phyloP scores from a whole-genome alignment of 2,113 vertebrate genomes.

The Seriola rivoliana region DNA sequence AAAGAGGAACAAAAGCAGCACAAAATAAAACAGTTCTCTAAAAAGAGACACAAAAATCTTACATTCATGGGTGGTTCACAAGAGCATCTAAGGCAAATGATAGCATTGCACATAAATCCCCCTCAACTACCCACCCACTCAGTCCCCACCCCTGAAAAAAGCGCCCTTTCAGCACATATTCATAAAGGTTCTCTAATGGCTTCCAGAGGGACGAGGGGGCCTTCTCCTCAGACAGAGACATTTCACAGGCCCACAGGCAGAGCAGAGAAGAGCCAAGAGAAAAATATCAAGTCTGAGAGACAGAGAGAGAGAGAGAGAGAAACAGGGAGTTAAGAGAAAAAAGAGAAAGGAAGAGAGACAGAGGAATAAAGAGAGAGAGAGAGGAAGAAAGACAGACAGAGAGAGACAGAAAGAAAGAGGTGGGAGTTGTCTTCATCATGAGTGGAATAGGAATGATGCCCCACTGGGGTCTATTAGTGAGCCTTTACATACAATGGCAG shows the following conservation, averaged over 20 bases:
- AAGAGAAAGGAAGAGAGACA: slow-evolving; percentile 16
- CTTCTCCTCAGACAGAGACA: slow-evolving; percentile 78
- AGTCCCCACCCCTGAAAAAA: slow-evolving; percentile 65
- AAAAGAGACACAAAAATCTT: slow-evolving; percentile 40
- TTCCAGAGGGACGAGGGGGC: slow-evolving; percentile 82
- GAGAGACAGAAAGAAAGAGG: neutral
- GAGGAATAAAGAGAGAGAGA: neutral
- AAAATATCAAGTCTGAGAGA: slow-evolving; percentile 67
- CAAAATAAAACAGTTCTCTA: slow-evolving; percentile 27
- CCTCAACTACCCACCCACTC: slow-evolving; percentile 62
- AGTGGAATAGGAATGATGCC: slow-evolving; percentile 84
- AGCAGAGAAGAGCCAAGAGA: slow-evolving; percentile 67
- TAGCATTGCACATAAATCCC: slow-evolving; percentile 60
- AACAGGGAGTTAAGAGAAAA: neutral
- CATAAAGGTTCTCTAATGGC: slow-evolving; percentile 86
- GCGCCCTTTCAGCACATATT: slow-evolving; percentile 82
- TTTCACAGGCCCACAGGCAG: slow-evolving; percentile 80
- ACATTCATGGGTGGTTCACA: slow-evolving; percentile 45
- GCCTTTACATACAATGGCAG: slow-evolving; percentile 80
- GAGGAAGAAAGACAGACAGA: neutral
- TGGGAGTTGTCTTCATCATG: slow-evolving; percentile 83
- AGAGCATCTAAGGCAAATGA: slow-evolving; percentile 56
- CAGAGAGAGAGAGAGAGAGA: slow-evolving; percentile 29
- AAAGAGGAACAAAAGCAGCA: slow-evolving; percentile 13
- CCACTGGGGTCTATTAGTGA: slow-evolving; percentile 87